Conservation (phyloP, 2,113 vertebrate genomes). For the Ginglymostoma cirratum region DNA sequence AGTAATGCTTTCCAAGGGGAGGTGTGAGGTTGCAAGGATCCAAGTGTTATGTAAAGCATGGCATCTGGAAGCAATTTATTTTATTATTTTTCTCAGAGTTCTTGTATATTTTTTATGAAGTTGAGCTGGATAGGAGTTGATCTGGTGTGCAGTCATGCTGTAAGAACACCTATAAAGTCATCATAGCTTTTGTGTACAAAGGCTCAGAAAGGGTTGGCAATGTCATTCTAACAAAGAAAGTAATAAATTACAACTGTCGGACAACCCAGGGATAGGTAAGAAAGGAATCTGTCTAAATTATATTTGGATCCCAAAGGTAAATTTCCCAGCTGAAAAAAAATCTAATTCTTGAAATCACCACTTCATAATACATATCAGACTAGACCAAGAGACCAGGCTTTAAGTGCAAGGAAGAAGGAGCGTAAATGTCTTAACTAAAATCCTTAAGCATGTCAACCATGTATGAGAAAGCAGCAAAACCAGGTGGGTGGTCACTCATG, state of each 20-base stretch:
- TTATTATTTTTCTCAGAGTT: constrained; percentile 57
- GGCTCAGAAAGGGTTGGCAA: neutral
- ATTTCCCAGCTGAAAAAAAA: neutral
- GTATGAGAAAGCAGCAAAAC: constrained; percentile 16
- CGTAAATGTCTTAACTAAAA: constrained; percentile 31
- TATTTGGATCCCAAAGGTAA: neutral
- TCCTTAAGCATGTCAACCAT: neutral
- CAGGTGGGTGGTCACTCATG: constrained; percentile 37
- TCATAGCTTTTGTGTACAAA: neutral
- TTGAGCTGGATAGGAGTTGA: constrained; percentile 57
- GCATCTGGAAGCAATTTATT: constrained; percentile 61
- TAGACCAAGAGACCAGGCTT: neutral
- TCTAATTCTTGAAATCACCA: neutral
- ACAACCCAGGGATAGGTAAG: neutral
- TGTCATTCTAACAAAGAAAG: neutral
- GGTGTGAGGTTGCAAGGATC: constrained; percentile 13
- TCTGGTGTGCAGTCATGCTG: constrained; percentile 52
- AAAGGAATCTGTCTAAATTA: constrained; percentile 26
- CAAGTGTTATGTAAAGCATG: constrained; percentile 44
- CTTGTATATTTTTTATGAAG: constrained; percentile 53
- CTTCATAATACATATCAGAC: neutral
- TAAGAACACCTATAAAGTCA: constrained; percentile 36
- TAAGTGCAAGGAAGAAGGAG: constrained; percentile 13
- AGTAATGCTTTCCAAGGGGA: constrained; percentile 7
- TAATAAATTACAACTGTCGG: constrained; percentile 14